Conservation (phyloP, 2,113 vertebrate genomes). For the Coregonus clupeaformis region DNA sequence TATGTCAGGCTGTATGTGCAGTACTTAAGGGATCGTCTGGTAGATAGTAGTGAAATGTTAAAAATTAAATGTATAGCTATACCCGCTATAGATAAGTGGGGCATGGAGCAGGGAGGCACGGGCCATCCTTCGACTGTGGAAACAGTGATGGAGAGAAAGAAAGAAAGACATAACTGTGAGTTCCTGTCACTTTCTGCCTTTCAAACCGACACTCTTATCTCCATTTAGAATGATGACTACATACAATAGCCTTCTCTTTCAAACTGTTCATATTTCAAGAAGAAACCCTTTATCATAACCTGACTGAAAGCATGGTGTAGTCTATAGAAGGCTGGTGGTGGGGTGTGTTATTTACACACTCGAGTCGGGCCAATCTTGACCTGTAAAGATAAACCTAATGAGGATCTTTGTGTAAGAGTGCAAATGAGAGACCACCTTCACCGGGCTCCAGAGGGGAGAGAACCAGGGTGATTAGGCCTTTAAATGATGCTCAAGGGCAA, state of each 20-base stretch:
- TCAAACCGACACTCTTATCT: conserved; percentile 51
- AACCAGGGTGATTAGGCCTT: conserved; percentile 99
- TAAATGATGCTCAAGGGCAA: conserved; percentile 99
- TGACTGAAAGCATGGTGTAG: conserved; percentile 63
- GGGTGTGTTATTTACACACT: conserved; percentile 82
- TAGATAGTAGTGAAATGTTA: neutral
- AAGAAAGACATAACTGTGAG: conserved; percentile 38
- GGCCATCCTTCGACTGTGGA: neutral
- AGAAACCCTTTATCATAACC: conserved; percentile 47
- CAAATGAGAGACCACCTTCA: conserved; percentile 90
- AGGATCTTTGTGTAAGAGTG: conserved; percentile 96
- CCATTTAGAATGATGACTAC: conserved; percentile 51
- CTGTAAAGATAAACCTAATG: conserved; percentile 96
- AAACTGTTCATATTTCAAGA: conserved; percentile 69
- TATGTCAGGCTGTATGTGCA: conserved; percentile 94
- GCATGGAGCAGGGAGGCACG: neutral
- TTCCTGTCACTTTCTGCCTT: conserved; percentile 25
- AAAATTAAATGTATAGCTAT: neutral
- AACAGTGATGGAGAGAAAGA: conserved; percentile 20
- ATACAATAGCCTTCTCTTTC: conserved; percentile 62
- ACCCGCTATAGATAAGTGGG: conserved; percentile 48
- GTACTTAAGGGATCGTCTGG: conserved; percentile 85
- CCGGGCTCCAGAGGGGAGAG: conserved; percentile 79
- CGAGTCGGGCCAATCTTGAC: conserved; percentile 82
- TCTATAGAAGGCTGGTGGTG: conserved; percentile 40